A percentile compares a stretch with the other conserved stretches of the same genome.
These are phyloP conservation scores for Vulpes ferrilata DNA, from an alignment of 2,113 vertebrate species.

Conservation along the genomic window DNA sequence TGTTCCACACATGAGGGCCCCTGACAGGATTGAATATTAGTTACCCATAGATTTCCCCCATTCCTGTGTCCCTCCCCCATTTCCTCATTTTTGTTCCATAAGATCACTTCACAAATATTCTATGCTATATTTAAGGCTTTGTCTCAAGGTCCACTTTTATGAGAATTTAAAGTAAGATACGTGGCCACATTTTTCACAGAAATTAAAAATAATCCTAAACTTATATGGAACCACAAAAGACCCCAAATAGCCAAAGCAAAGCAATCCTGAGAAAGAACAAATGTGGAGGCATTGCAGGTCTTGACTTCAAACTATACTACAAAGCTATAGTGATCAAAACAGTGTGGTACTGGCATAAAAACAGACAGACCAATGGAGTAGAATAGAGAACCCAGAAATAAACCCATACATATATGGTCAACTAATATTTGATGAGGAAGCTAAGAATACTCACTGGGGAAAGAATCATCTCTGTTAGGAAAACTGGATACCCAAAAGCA, in stretches of 20 bases:
- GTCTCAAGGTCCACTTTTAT: not conserved
- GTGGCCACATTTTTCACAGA: not conserved
- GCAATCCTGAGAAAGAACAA: not conserved
- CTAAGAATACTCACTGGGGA: not conserved
- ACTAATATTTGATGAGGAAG: not conserved
- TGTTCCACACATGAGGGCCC: too few species aligned
- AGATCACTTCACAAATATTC: not conserved
- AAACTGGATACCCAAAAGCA: not conserved
- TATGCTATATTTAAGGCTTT: not conserved
- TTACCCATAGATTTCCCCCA: not conserved
- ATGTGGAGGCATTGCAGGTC: not conserved
- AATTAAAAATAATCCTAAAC: not conserved
- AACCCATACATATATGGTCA: not conserved
- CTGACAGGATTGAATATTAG: not conserved
- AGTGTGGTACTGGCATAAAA: not conserved
- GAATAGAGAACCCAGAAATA: not conserved
- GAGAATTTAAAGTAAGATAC: not conserved
- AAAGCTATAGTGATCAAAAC: not conserved
- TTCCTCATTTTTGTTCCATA: not conserved
- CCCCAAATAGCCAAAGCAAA: not conserved
- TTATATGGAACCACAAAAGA: not conserved
- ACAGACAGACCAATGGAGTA: not conserved
- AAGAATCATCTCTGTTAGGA: not conserved
- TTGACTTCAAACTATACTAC: not conserved
- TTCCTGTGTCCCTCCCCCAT: not conserved